Conservation (phyloP, 2,888 invertebrate genomes). For the Lasioglossum morio region DNA sequence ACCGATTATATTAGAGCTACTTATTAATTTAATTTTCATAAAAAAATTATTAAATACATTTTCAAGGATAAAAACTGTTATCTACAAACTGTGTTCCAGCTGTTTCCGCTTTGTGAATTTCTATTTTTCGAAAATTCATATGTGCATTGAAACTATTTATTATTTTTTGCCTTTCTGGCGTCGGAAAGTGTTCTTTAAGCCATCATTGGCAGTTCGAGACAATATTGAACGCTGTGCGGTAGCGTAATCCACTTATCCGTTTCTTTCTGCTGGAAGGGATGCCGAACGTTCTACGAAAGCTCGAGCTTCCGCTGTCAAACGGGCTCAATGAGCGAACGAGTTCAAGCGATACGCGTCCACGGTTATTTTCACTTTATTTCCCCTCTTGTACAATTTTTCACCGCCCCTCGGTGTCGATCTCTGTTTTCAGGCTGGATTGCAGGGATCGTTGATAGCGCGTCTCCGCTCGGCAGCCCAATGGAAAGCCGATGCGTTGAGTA, state of each 20-base stretch:
- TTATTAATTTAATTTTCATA: no score
- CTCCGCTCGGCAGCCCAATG: background rate
- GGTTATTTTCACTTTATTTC: conserved; percentile 34
- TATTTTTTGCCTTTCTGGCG: background rate
- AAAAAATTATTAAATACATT: no score
- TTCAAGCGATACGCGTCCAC: conserved; percentile 19
- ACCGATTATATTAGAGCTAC: no score
- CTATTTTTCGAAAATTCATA: background rate
- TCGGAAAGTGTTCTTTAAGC: background rate
- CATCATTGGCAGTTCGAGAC: background rate
- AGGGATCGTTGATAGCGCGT: background rate
- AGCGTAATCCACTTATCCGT: background rate
- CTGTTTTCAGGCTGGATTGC: background rate
- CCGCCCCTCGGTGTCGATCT: background rate
- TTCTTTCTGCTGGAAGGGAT: background rate
- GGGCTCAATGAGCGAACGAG: background rate
- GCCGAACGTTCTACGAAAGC: background rate
- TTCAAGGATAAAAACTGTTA: no score
- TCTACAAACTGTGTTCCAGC: no score
- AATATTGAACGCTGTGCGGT: background rate
- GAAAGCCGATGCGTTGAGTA: conserved; percentile 16
- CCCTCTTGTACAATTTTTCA: background rate
- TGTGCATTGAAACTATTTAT: background rate
- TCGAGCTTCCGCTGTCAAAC: background rate
- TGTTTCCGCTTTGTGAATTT: background rate